phyloP scores from a whole-genome alignment of 2,888 invertebrate species.

The Trilocha varians region DNA sequence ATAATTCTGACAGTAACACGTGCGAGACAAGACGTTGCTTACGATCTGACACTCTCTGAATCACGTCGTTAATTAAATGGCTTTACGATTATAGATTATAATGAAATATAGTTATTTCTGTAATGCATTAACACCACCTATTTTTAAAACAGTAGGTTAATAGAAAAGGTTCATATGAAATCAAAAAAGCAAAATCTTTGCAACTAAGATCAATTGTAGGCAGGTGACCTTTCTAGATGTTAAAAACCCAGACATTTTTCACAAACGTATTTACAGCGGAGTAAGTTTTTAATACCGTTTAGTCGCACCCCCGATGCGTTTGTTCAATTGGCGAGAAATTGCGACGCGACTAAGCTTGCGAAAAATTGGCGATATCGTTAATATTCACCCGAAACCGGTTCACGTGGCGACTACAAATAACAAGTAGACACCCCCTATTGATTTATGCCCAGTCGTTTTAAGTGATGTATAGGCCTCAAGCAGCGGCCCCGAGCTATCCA shows the following conservation, averaged over 20 bases:
- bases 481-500: constrained; percentile 31
- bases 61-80: not conserved
- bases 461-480: constrained; percentile 60
- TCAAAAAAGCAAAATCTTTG: too few relatives aligned
- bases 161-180: too few relatives aligned
- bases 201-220: too few relatives aligned
- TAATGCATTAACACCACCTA: too few relatives aligned
- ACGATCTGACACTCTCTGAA: not conserved
- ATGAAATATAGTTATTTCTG: too few relatives aligned
- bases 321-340: constrained; percentile 73
- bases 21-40: not conserved
- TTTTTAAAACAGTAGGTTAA: too few relatives aligned
- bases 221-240: too few relatives aligned
- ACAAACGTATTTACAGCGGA: constrained; percentile 30
- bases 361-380: constrained; percentile 74
- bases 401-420: constrained; percentile 72
- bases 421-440: constrained; percentile 60
- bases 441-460: constrained; percentile 69
- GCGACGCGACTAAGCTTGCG: constrained; percentile 67
- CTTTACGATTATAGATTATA: not conserved
- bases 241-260: constrained; percentile 16
- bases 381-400: constrained; percentile 72
- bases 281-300: constrained; percentile 30
- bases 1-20: not conserved
- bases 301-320: constrained; percentile 50